Percentiles rank a stretch among this genome's conserved stretches.
Conservation (phyloP, 2,797 vertebrate genomes). For the Mus spretus region DNA sequence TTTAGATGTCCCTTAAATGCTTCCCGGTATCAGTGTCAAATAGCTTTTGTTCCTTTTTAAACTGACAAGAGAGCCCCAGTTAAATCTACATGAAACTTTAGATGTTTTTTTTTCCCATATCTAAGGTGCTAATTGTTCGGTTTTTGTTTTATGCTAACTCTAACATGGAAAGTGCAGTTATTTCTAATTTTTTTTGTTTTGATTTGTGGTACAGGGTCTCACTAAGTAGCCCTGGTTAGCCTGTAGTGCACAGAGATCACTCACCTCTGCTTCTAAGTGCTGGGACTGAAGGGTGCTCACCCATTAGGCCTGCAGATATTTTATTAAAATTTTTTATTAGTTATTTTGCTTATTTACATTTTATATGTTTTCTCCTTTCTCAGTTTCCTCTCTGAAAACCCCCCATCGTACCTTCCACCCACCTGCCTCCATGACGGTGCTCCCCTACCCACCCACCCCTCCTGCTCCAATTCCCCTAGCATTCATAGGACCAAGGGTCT, state of each 20-base stretch:
- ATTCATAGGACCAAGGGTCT: no score
- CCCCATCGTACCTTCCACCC: no score
- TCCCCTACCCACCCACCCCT: no score
- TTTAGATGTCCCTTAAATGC: conserved; percentile 9
- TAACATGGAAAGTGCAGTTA: conserved; percentile 1
- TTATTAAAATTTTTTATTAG: not conserved
- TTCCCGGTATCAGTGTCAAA: not conserved
- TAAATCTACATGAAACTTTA: not conserved
- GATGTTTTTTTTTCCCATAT: not conserved
- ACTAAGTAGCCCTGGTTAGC: not conserved
- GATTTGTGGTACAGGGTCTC: not conserved
- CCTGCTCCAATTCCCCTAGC: no score
- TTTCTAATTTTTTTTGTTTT: not conserved
- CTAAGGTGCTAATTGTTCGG: not conserved
- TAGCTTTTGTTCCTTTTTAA: conserved; percentile 6
- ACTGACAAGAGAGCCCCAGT: not conserved
- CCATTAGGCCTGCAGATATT: no score
- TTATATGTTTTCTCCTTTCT: no score
- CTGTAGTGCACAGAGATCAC: not conserved
- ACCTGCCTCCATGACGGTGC: no score
- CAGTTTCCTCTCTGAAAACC: no score
- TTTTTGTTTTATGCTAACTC: not conserved
- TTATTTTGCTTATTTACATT: no score
- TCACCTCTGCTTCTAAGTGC: no score
- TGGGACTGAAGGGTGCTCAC: not conserved